phyloP scores from a whole-genome alignment of 2,797 vertebrate species.

The Sebastes dallii region DNA sequence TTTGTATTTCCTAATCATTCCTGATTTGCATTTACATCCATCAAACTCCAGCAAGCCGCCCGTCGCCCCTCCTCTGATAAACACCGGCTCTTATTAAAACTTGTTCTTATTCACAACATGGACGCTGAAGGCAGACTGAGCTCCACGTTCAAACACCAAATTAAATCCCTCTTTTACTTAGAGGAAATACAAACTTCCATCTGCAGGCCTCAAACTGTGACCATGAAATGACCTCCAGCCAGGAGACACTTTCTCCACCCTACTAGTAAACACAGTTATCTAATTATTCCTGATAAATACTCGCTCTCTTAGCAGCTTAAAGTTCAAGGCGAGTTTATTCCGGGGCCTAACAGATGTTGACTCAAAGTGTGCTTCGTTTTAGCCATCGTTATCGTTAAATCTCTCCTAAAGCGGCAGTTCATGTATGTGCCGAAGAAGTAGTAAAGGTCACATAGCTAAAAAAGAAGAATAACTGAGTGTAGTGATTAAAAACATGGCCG shows the following conservation, averaged over 20 bases:
- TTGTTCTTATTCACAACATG: slow-evolving; percentile 17
- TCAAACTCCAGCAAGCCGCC: not conserved
- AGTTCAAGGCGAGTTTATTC: slow-evolving; percentile 36
- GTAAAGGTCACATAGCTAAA: slow-evolving; percentile 60
- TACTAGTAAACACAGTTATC: not conserved
- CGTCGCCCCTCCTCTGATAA: not conserved
- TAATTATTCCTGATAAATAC: slow-evolving; percentile 6
- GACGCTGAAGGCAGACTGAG: not conserved
- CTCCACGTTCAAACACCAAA: not conserved
- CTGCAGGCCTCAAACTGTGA: slow-evolving; percentile 28
- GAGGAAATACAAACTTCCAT: slow-evolving; percentile 17
- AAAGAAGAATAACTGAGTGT: slow-evolving; percentile 64
- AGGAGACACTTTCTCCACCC: not conserved
- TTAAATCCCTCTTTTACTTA: not conserved
- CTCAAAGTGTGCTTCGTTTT: not conserved
- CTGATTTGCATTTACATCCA: slow-evolving; percentile 28
- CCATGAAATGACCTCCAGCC: slow-evolving; percentile 61
- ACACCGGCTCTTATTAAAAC: slow-evolving; percentile 29
- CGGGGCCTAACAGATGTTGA: slow-evolving; percentile 5
- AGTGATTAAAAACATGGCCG: slow-evolving; percentile 87
- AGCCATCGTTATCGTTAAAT: not conserved
- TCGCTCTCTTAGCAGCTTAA: not conserved
- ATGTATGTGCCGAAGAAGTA: slow-evolving; percentile 30
- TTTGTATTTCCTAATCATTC: slow-evolving; percentile 15
- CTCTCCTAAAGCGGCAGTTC: not conserved